Conservation (phyloP, 2,888 invertebrate genomes). For the Atethmia centrago region DNA sequence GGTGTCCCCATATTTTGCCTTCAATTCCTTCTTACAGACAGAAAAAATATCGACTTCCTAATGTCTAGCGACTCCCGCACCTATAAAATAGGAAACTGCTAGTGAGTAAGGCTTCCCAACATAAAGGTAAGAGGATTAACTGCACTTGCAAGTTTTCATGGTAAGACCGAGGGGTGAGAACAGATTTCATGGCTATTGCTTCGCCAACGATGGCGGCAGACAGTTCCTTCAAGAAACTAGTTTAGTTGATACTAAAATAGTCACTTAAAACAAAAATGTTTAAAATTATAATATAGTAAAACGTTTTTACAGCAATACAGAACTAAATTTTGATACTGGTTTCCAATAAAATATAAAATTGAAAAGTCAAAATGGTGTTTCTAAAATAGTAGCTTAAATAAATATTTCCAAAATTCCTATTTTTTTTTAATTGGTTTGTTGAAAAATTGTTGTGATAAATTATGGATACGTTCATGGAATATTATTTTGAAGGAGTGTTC, state of each 20-base stretch:
- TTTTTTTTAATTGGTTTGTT: slow-evolving; percentile 1
- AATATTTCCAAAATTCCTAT: too few relatives aligned
- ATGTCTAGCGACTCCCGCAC: background rate
- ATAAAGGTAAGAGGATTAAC: slow-evolving; percentile 79
- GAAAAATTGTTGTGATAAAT: slow-evolving; percentile 45
- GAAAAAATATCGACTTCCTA: slow-evolving; percentile 28
- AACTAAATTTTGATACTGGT: slow-evolving; percentile 32
- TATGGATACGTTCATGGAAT: slow-evolving; percentile 95
- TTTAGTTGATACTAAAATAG: background rate
- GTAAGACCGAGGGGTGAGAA: slow-evolving; percentile 63
- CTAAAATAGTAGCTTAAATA: slow-evolving; percentile 3
- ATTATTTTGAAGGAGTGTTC: slow-evolving; percentile 95
- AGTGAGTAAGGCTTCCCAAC: slow-evolving; percentile 77
- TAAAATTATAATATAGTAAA: background rate
- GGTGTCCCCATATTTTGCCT: too few relatives aligned
- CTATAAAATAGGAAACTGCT: slow-evolving; percentile 46
- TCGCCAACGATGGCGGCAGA: slow-evolving; percentile 44
- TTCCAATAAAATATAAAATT: slow-evolving; percentile 34
- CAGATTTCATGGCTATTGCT: slow-evolving; percentile 77
- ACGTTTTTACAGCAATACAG: slow-evolving; percentile 27
- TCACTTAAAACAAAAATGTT: background rate
- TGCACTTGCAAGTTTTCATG: slow-evolving; percentile 80
- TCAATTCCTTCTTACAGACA: too few relatives aligned
- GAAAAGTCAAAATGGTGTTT: slow-evolving; percentile 59
- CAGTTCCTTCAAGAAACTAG: background rate